Evolutionary conservation across 2,888 invertebrate species (phyloP).

Genomic region (Ferdinandea cuprea): DNA sequence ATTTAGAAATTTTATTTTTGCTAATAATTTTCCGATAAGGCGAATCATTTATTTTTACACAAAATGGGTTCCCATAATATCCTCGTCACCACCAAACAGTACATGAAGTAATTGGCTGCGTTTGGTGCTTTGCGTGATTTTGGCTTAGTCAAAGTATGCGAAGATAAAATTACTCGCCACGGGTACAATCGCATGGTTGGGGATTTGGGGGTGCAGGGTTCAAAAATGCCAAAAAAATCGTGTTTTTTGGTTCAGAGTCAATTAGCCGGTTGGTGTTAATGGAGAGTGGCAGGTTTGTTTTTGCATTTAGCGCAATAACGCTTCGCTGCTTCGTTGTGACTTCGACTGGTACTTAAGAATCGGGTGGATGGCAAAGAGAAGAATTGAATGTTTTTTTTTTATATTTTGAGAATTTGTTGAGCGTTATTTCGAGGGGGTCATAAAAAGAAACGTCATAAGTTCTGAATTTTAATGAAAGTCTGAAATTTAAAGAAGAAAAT

Average conservation of each 20-base stretch:
- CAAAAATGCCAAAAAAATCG: slow-evolving; percentile 9
- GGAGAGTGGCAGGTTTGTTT: slow-evolving; percentile 46
- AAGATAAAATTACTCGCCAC: slow-evolving; percentile 1
- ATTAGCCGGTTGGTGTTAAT: slow-evolving; percentile 57
- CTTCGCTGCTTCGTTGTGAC: slow-evolving; percentile 6
- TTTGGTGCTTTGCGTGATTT: slow-evolving; percentile 43
- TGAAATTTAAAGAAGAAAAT: background rate
- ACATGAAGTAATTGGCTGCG: slow-evolving; percentile 46
- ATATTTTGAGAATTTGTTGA: slow-evolving; percentile 42
- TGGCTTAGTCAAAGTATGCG: slow-evolving; percentile 24
- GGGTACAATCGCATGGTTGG: background rate
- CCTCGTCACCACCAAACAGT: slow-evolving; percentile 15
- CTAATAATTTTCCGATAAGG: slow-evolving; percentile 34
- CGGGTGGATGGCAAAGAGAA: slow-evolving; percentile 20
- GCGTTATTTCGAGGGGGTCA: slow-evolving; percentile 28
- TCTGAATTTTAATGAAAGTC: slow-evolving; percentile 47
- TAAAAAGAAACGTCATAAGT: slow-evolving; percentile 34
- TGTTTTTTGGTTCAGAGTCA: slow-evolving; percentile 22
- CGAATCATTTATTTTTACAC: too few species aligned
- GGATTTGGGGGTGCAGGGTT: slow-evolving; percentile 26
- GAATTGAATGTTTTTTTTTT: slow-evolving; percentile 44
- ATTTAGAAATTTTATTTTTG: slow-evolving; percentile 14
- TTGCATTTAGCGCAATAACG: slow-evolving; percentile 32
- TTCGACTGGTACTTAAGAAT: slow-evolving; percentile 18
- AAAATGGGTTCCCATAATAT: background rate